Conservation (phyloP, 1,140 invertebrate species). For the Sipha flava region DNA sequence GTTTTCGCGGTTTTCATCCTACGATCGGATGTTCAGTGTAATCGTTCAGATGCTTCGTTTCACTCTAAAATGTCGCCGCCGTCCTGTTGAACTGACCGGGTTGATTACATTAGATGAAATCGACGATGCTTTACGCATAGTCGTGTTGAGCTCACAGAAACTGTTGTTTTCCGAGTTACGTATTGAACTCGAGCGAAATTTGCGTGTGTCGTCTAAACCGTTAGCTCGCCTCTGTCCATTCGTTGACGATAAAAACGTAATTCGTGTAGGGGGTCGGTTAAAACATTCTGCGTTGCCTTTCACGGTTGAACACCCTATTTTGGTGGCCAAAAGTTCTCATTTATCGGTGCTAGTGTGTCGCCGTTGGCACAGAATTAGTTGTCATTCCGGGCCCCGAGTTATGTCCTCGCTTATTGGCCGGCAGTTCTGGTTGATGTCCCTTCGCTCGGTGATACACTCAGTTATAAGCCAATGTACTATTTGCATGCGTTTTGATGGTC, state of each 20-base stretch:
- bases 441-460: too few relatives aligned
- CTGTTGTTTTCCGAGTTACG: neutral
- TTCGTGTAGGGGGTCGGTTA: constrained; percentile 2
- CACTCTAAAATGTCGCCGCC: too few relatives aligned
- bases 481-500: neutral
- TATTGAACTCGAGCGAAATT: too few relatives aligned
- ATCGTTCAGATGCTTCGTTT: neutral
- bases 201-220: neutral
- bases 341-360: too few relatives aligned
- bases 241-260: neutral
- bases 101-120: too few relatives aligned
- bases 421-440: too few relatives aligned
- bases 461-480: too few relatives aligned
- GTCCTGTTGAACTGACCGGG: too few relatives aligned
- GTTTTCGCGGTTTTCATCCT: neutral
- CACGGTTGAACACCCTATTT: neutral
- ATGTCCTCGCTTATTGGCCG: too few relatives aligned
- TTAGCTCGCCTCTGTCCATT: neutral
- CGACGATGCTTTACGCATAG: too few relatives aligned
- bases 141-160: neutral
- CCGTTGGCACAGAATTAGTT: neutral
- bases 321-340: neutral
- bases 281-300: neutral
- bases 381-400: too few relatives aligned
- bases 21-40: neutral